A percentile compares a stretch with the other conserved stretches of the same genome.
Evolutionary conservation across 2,113 vertebrate species (phyloP).

Genomic region (Pavo muticus): DNA sequence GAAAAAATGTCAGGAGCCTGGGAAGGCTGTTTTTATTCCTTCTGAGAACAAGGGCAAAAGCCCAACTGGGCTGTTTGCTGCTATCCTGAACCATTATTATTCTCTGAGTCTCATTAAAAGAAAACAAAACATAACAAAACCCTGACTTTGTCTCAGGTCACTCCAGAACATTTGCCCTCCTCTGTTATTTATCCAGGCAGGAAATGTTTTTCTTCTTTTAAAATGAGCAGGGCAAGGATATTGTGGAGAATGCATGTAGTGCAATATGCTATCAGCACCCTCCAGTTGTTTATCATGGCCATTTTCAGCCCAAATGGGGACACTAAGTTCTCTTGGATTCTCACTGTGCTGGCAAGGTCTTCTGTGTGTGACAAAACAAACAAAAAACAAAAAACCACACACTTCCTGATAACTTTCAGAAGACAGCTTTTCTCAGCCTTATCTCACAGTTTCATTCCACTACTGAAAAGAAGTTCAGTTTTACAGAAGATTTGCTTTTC

Average conservation of each 20-base stretch:
- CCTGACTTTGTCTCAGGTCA: slow-evolving; percentile 66
- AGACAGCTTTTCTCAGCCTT: slow-evolving; percentile 43
- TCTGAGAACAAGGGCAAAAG: slow-evolving; percentile 44
- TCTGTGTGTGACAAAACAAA: slow-evolving; percentile 56
- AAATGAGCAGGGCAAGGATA: slow-evolving; percentile 69
- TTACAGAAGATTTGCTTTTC: not conserved
- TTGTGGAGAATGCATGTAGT: slow-evolving; percentile 39
- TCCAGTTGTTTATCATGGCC: slow-evolving; percentile 75
- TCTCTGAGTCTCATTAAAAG: slow-evolving; percentile 28
- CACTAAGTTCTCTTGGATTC: slow-evolving; percentile 55
- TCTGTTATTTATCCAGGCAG: slow-evolving; percentile 74
- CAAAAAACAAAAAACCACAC: not conserved
- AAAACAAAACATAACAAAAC: slow-evolving; percentile 39
- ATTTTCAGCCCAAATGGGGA: slow-evolving; percentile 54
- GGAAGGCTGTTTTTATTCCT: slow-evolving; percentile 25
- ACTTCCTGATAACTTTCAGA: slow-evolving; percentile 50
- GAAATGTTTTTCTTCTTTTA: slow-evolving; percentile 80
- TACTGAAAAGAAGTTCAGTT: slow-evolving; percentile 37
- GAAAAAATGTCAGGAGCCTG: not conserved
- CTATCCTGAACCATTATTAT: slow-evolving; percentile 59
- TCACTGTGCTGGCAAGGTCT: not conserved
- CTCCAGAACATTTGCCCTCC: slow-evolving; percentile 66
- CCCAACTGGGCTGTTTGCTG: slow-evolving; percentile 14
- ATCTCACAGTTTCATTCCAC: slow-evolving; percentile 57
- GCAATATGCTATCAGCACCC: slow-evolving; percentile 66